Conservation (phyloP, 2,888 invertebrate genomes). For the Protodeltote pygarga region DNA sequence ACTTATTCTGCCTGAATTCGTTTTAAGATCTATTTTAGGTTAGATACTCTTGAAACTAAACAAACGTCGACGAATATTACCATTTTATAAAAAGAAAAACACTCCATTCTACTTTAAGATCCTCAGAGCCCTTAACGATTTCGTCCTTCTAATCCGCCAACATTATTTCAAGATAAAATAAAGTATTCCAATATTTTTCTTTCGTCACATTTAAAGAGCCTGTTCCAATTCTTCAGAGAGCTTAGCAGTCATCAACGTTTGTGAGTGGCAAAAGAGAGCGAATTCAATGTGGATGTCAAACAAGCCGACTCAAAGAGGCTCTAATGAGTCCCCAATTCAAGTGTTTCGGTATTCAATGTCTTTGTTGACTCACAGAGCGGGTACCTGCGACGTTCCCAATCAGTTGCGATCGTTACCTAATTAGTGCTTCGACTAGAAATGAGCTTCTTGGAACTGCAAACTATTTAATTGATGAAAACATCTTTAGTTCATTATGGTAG, state of each 20-base stretch:
- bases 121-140: conserved; percentile 38
- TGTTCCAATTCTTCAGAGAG: conserved; percentile 55
- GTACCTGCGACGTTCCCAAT: conserved; percentile 44
- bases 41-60: conserved; percentile 12
- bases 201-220: conserved; percentile 40
- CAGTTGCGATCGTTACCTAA: conserved; percentile 41
- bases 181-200: conserved; percentile 36
- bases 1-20: conserved; percentile 21
- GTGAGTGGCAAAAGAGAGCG: conserved; percentile 61
- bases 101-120: conserved; percentile 30
- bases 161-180: conserved; percentile 45
- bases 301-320: conserved; percentile 62
- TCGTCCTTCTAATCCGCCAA: conserved; percentile 29
- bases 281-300: conserved; percentile 64
- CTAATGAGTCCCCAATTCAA: conserved; percentile 63
- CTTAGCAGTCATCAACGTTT: conserved; percentile 57
- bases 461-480: no score
- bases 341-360: conserved; percentile 55
- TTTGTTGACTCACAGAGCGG: conserved; percentile 40
- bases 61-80: no score
- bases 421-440: conserved; percentile 37
- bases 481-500: no score
- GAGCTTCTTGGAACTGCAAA: no score
- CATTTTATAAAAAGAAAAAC: conserved; percentile 12
- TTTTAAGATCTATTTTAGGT: conserved; percentile 12